These are phyloP conservation scores for Stomatorhinus walkeri DNA, from an alignment of 2,797 vertebrate genomes.

Conservation along the genomic window DNA sequence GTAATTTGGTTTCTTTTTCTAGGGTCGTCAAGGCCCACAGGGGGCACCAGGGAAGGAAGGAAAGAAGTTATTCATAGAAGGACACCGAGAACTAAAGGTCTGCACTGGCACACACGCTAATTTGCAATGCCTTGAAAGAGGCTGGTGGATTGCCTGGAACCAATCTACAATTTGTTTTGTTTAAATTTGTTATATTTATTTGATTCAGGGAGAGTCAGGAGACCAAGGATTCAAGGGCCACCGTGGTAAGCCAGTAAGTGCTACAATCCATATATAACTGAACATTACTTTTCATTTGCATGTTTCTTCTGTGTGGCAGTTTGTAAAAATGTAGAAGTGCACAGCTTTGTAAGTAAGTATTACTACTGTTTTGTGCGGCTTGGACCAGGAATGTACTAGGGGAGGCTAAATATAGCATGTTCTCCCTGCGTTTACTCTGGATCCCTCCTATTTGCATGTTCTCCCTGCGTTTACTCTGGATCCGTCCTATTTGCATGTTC, in stretches of 20 bases:
- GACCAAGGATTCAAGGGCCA: constrained; percentile 48
- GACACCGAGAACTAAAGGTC: constrained; percentile 60
- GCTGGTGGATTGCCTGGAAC: background rate
- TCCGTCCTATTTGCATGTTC: too few relatives aligned
- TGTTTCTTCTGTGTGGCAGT: background rate
- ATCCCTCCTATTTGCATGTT: background rate
- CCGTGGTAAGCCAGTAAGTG: constrained; percentile 45
- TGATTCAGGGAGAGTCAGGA: constrained; percentile 58
- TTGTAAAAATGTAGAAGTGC: background rate
- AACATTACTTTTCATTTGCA: background rate
- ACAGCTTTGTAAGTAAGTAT: background rate
- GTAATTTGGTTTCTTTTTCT: constrained; percentile 9
- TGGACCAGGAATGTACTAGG: background rate
- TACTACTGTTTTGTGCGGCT: background rate
- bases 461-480: too few relatives aligned
- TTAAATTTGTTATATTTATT: background rate
- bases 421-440: background rate
- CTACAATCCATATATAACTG: background rate
- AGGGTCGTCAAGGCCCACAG: constrained; percentile 53
- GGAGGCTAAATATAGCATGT: background rate
- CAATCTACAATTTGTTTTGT: background rate
- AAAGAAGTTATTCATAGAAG: constrained; percentile 55
- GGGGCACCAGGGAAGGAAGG: constrained; percentile 60
- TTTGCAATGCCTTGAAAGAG: background rate
- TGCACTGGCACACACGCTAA: background rate